Evolutionary conservation across 2,888 invertebrate genomes (phyloP).

Genomic region (Toxonevra muliebris): DNA sequence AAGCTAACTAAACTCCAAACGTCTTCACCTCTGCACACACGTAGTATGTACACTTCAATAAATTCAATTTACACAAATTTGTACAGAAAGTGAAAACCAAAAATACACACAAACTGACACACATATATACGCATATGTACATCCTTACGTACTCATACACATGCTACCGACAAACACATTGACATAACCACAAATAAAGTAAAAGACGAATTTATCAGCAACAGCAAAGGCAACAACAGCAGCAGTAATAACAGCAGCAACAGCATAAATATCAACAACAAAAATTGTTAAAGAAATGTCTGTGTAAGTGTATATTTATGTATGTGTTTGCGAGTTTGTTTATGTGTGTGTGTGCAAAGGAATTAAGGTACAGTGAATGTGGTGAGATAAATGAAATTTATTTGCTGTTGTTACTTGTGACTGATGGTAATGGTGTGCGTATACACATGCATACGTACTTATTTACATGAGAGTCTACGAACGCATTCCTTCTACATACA

Average conservation of each 20-base stretch:
- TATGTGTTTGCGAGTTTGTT: neutral
- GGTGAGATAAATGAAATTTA: too few species aligned
- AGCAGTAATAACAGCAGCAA: neutral
- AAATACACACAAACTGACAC: neutral
- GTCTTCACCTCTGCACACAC: neutral
- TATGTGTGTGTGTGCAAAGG: neutral
- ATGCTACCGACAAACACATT: neutral
- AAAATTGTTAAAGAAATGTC: neutral
- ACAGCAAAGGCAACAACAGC: too few species aligned
- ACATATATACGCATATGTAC: neutral
- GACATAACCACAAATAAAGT: neutral
- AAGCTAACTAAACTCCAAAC: conserved; percentile 5
- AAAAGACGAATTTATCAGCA: too few species aligned
- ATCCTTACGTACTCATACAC: neutral
- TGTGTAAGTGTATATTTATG: neutral
- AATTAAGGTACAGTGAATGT: too few species aligned
- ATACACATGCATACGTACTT: neutral
- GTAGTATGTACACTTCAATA: neutral
- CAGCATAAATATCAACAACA: neutral
- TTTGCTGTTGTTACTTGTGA: too few species aligned
- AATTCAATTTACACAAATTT: conserved; percentile 7
- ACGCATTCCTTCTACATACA: neutral
- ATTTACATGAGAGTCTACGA: neutral
- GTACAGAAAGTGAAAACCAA: neutral
- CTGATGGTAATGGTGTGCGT: neutral